phyloP scores from a whole-genome alignment of 2,888 invertebrate genomes.

The Ephialtes manifestator region DNA sequence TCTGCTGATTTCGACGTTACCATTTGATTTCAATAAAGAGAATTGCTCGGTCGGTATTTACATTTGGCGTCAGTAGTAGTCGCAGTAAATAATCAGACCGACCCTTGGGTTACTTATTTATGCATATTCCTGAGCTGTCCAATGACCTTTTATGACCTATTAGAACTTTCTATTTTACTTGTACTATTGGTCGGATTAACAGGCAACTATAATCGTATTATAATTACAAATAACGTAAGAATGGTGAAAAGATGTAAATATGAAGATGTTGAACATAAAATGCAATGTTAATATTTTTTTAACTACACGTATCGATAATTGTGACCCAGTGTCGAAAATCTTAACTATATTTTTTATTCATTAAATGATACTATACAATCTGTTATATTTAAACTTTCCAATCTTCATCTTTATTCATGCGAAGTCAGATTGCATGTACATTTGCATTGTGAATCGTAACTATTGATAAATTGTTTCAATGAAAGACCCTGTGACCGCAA shows the following conservation, averaged over 20 bases:
- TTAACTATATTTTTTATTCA: neutral
- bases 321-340: neutral
- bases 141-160: neutral
- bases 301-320: neutral
- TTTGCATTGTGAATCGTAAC: neutral
- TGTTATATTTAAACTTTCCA: neutral
- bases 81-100: conserved; percentile 15
- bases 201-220: neutral
- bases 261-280: neutral
- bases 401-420: neutral
- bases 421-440: neutral
- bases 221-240: neutral
- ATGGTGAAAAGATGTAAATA: neutral
- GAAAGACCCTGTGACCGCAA: neutral
- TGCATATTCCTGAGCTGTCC: neutral
- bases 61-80: conserved; percentile 7
- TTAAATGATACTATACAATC: neutral
- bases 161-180: neutral
- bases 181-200: too few relatives aligned
- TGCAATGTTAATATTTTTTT: neutral
- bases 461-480: neutral
- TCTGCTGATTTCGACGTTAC: neutral
- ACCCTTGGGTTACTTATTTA: neutral
- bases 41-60: neutral
- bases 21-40: neutral